Percentiles rank a stretch among this genome's conserved stretches.
These are phyloP conservation scores for Terrapene triunguis DNA, from an alignment of 2,113 vertebrate genomes.

Conservation along the genomic window DNA sequence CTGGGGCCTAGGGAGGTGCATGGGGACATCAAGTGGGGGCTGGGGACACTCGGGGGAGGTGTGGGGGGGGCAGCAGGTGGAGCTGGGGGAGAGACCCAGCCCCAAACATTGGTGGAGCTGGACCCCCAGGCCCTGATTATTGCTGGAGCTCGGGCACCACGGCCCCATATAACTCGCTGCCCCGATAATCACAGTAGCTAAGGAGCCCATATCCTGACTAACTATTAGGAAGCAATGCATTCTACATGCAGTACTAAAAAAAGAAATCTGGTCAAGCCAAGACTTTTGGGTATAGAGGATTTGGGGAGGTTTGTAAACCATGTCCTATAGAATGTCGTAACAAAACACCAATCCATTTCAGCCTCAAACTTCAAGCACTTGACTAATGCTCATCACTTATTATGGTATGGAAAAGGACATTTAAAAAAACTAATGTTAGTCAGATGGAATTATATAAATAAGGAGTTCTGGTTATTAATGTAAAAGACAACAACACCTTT, in stretches of 20 bases:
- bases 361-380: background rate
- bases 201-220: background rate
- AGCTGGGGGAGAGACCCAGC: too few relatives aligned
- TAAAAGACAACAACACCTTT: background rate
- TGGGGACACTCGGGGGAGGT: too few relatives aligned
- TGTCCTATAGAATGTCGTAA: background rate
- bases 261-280: background rate
- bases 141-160: too few relatives aligned
- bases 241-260: background rate
- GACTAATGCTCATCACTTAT: background rate
- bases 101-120: too few relatives aligned
- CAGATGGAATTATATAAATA: background rate
- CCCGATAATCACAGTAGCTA: background rate
- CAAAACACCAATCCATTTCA: background rate
- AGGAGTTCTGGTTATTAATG: background rate
- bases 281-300: background rate
- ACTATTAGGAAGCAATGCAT: background rate
- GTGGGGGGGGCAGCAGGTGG: too few relatives aligned
- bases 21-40: too few relatives aligned
- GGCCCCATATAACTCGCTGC: too few relatives aligned
- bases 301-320: background rate
- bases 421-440: background rate
- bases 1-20: too few relatives aligned
- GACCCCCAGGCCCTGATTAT: too few relatives aligned
- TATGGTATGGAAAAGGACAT: background rate